Evolutionary conservation across 2,113 vertebrate species (phyloP), one percentile per base, ranked within the genome.

Genomic region (Sinocyclocheilus anophthalmus): DNA sequence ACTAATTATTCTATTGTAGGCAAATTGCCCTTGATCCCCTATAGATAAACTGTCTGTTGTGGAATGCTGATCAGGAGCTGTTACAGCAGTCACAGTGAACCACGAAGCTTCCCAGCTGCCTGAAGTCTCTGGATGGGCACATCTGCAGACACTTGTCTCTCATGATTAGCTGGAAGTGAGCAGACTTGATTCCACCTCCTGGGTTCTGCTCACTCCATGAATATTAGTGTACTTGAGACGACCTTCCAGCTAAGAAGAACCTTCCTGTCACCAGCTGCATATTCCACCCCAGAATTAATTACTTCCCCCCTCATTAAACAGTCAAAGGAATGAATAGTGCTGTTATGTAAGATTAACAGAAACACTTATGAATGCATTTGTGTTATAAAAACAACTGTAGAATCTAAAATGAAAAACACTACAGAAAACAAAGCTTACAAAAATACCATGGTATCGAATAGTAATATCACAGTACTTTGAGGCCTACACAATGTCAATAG

Each of bases 71-170:
- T 61, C 77, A 39, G 33, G 30, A 61, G 33, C 77, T 42, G 77
- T 22, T 42, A 42, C 9, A 42, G 69, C 69, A 72, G 10, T 22
- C 11, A 20, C 77, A 24, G 77, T 80, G 53, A 79, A 57, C 9
- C 30, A 55, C 59, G 50, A 37, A 37, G n/a, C 75, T 30, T 30
- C 75, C 75, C 24, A 22, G 30, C 30, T 42, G 55, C 33, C 24
- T 61, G 20, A 39, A 42, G 33, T 24, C 30, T 42, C 33, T 61
- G 18, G 53, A 22, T 61, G 33, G 13, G 20, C 77, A 61, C 77
- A 61, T 80, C 77, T 80, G 77, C 57, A 63, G 33, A 80, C 77
- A 24, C 30, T 80, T 80, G 12, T 80, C 37, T 61, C 22, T 80
- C 37, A 63, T 63, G 20, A 80, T 80, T 42, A 80, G 55, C 55